Conservation (phyloP, 2,113 vertebrate genomes). For the Lepisosteus oculatus region DNA sequence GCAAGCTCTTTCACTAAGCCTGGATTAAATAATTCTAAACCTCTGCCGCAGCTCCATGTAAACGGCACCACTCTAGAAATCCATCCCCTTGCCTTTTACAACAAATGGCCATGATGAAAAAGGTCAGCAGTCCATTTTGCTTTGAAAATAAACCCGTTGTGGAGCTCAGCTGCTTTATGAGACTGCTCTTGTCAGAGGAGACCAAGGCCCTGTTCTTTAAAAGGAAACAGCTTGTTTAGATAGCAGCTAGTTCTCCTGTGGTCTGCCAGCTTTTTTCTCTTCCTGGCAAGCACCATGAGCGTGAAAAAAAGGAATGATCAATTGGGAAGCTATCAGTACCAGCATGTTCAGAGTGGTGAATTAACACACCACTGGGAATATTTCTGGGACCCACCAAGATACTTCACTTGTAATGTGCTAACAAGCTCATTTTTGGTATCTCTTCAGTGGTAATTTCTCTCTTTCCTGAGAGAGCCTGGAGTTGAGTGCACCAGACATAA, state of each 20-base stretch:
- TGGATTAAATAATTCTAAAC: too few species aligned
- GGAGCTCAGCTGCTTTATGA: background rate
- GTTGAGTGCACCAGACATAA: conserved; percentile 89
- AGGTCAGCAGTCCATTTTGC: background rate
- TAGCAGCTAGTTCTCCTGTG: conserved; percentile 77
- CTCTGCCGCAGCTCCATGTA: too few species aligned
- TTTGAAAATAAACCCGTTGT: background rate
- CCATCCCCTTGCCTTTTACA: too few species aligned
- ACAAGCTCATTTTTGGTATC: conserved; percentile 90
- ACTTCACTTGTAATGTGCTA: conserved; percentile 91
- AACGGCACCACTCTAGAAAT: too few species aligned
- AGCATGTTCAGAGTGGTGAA: conserved; percentile 84
- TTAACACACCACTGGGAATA: conserved; percentile 85
- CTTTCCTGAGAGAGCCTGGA: conserved; percentile 82
- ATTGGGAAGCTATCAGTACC: conserved; percentile 83
- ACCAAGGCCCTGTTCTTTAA: conserved; percentile 35
- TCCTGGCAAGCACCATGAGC: conserved; percentile 78
- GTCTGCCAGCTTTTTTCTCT: conserved; percentile 72
- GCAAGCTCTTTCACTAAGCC: too few species aligned
- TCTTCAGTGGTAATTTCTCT: conserved; percentile 79
- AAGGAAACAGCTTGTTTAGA: conserved; percentile 80
- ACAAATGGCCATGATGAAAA: background rate
- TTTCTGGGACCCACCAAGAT: conserved; percentile 76
- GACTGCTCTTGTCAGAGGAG: conserved; percentile 34
- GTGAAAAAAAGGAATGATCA: conserved; percentile 78